phyloP scores from a whole-genome alignment of 2,113 vertebrate genomes.

The Aegithalos caudatus region DNA sequence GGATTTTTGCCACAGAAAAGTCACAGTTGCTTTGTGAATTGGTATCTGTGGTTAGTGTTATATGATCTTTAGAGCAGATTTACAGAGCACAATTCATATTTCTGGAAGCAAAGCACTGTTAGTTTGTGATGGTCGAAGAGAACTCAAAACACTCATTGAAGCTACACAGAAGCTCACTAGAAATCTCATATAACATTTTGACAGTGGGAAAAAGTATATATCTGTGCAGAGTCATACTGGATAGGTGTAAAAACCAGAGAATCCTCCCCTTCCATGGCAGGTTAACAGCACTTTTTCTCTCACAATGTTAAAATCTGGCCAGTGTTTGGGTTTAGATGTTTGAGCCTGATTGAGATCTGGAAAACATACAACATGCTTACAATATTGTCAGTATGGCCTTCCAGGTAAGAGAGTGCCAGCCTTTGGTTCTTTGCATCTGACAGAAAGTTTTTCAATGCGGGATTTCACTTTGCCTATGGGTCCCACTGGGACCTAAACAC shows the following conservation, averaged over 20 bases:
- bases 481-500: not conserved
- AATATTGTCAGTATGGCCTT: not conserved
- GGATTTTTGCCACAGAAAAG: not conserved
- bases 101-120: not conserved
- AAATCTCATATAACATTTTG: not conserved
- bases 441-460: not conserved
- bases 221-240: not conserved
- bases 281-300: not conserved
- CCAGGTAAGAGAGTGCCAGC: not conserved
- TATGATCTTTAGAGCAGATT: not conserved
- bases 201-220: not conserved
- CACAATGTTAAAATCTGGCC: not conserved
- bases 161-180: not conserved
- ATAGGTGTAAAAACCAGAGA: not conserved
- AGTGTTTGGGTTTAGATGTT: not conserved
- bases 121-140: not conserved
- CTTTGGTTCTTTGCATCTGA: not conserved
- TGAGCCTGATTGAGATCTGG: not conserved
- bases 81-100: not conserved
- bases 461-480: not conserved
- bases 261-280: accelerated
- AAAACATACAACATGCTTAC: accelerated
- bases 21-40: not conserved
- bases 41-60: not conserved
- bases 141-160: not conserved